A percentile compares a stretch with the other conserved stretches of the same genome.
Conservation (phyloP, 2,113 vertebrate genomes). For the Perca schrenkii region DNA sequence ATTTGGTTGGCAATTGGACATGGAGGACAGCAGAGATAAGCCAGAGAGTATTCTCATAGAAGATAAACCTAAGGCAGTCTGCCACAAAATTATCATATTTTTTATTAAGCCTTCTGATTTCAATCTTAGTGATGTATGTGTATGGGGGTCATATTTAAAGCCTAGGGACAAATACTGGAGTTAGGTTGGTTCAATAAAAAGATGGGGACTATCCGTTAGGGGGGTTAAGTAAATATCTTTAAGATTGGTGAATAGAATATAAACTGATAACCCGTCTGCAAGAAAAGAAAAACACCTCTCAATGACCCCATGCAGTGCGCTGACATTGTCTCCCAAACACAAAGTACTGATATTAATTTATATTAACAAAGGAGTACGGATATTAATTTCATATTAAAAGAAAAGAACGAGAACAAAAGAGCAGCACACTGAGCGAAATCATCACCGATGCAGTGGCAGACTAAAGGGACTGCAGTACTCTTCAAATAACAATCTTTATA, state of each 20-base stretch:
- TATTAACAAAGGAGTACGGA: neutral
- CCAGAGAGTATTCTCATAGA: conserved; percentile 3
- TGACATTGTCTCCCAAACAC: neutral
- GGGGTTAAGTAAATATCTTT: neutral
- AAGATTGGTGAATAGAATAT: neutral
- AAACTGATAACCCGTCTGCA: neutral
- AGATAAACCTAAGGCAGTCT: conserved; percentile 13
- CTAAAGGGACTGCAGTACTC: neutral
- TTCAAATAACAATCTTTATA: conserved; percentile 26
- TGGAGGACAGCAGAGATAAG: conserved; percentile 24
- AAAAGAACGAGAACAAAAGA: neutral
- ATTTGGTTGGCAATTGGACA: conserved; percentile 29
- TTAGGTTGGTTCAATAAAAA: conserved; percentile 16
- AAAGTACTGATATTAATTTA: neutral
- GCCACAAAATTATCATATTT: conserved; percentile 59
- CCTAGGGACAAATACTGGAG: conserved; percentile 35
- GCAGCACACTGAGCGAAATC: neutral
- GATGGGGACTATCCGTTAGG: neutral
- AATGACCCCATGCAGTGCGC: neutral
- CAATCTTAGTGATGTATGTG: conserved; percentile 23
- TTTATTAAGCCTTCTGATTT: conserved; percentile 55
- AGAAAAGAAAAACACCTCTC: neutral
- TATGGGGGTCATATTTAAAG: conserved; percentile 21
- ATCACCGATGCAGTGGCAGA: neutral
- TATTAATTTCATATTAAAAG: conserved; percentile 3